A percentile compares a stretch with the other conserved stretches of the same genome.
These are phyloP conservation scores for Drosophila ananassae DNA, from an alignment of 1,140 invertebrate species.

Conservation along the genomic window DNA sequence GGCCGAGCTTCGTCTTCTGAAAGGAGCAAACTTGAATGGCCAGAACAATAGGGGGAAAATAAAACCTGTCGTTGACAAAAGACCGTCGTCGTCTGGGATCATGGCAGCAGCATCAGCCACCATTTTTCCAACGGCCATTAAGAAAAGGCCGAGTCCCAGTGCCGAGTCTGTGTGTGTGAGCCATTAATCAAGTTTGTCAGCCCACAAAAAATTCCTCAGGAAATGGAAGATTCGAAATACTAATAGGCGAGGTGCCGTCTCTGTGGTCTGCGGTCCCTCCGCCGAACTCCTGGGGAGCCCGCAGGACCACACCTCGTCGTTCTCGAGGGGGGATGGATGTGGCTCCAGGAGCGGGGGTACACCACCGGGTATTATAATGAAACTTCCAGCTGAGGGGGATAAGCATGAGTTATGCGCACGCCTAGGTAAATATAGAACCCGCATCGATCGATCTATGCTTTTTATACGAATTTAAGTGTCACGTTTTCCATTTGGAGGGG, in stretches of 20 bases:
- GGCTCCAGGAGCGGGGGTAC: neutral
- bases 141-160: constrained; percentile 43
- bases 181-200: constrained; percentile 73
- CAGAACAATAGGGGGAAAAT: constrained; percentile 17
- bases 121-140: constrained; percentile 62
- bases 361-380: constrained; percentile 45
- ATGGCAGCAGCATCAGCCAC: constrained; percentile 31
- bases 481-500: constrained; percentile 51
- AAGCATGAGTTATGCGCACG: constrained; percentile 74
- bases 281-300: constrained; percentile 39
- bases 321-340: constrained; percentile 27
- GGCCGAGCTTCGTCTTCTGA: constrained; percentile 14
- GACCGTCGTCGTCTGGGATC: constrained; percentile 19
- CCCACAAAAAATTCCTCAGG: constrained; percentile 32
- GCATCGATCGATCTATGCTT: constrained; percentile 77
- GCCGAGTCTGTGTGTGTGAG: constrained; percentile 40
- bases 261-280: constrained; percentile 60
- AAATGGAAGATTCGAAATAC: constrained; percentile 56
- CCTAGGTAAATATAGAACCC: constrained; percentile 79
- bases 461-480: constrained; percentile 81
- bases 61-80: constrained; percentile 54
- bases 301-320: constrained; percentile 71
- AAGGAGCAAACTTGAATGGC: constrained; percentile 26
- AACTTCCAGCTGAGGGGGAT: constrained; percentile 53
- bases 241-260: constrained; percentile 29